Evolutionary conservation across 2,113 vertebrate species (phyloP), one percentile per base, ranked within the genome.

Genomic region (Equus quagga): DNA sequence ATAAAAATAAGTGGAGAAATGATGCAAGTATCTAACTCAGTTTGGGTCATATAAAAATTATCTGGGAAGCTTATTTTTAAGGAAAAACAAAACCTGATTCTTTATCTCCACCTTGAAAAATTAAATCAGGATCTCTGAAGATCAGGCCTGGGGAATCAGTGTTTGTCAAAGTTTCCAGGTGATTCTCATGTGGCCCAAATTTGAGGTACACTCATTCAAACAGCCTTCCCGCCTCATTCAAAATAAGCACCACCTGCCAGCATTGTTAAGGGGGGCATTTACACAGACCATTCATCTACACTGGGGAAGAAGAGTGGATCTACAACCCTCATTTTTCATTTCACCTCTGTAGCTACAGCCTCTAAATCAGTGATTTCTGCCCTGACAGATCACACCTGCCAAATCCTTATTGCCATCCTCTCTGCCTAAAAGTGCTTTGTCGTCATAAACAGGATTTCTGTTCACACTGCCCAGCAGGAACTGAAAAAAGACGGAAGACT

Each of bases 1-100:
- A 41, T 41, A 73, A 80, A 95, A 82, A n/a, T 44, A 78, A 96
- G 54, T 26, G 62, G 36, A 87, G 56, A 96, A 93, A 80, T 58
- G 15, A 92, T 62, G 5, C 13, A 90, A 90, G 8, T 54, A 67
- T 51, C 23, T 87, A 92, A 75, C 78, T 94, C 31, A 95, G 91
- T 65, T 83, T 69, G 44, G 14, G 17, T 82, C 41, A 78, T 19
- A 31, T 49, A 24, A 51, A n/a, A 93, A 81, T 62, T 73, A 85
- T 11, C 17, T n/a, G 10, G 8, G 36, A 60, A 64, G 9, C 5
- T 72, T 70, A 9, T 73, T 88, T 67, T 67, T 49, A 56, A n/a
- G n/a, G 31, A 24, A 36, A 72, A 69, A 51, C 36, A 67, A 75
- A 58, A 24, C 72, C 5, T 65, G 0, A 70, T 41, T 88, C 11